Percentiles rank a stretch among this genome's conserved stretches.
These are phyloP conservation scores for Apodemus speciosus DNA, from an alignment of 2,113 vertebrate species.

Conservation along the genomic window DNA sequence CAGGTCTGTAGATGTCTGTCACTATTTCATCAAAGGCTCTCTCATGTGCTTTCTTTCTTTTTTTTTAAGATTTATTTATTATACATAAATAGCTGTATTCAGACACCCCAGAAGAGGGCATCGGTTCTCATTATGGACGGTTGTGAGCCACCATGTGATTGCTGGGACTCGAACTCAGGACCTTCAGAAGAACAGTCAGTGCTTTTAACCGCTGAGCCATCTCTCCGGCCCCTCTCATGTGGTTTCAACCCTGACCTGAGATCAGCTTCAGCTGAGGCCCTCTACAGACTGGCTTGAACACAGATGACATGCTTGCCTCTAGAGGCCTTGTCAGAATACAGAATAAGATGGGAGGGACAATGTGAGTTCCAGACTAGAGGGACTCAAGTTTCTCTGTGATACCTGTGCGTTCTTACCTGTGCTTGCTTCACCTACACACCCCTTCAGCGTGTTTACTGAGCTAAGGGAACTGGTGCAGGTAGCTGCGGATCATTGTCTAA, in stretches of 20 bases:
- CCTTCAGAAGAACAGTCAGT: too few relatives aligned
- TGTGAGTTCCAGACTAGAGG: not conserved
- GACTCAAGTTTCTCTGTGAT: not conserved
- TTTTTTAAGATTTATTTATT: too few relatives aligned
- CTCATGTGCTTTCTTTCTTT: too few relatives aligned
- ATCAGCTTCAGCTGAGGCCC: not conserved
- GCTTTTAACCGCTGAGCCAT: too few relatives aligned
- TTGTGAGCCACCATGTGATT: too few relatives aligned
- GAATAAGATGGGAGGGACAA: not conserved
- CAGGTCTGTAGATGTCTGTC: not conserved
- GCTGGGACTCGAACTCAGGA: too few relatives aligned
- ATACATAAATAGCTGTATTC: too few relatives aligned
- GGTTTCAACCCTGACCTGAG: not conserved
- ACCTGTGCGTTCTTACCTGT: fast-evolving
- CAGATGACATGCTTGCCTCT: fast-evolving
- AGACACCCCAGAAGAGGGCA: too few relatives aligned
- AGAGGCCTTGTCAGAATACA: fast-evolving
- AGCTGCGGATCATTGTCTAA: not conserved
- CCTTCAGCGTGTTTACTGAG: not conserved
- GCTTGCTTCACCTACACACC: fast-evolving
- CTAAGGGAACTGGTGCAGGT: not conserved
- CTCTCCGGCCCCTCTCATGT: too few relatives aligned
- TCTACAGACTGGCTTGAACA: fast-evolving
- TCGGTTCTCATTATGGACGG: too few relatives aligned
- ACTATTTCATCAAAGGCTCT: not conserved